These are phyloP conservation scores for Latrodectus elegans DNA, from an alignment of 2,888 invertebrate species.

Conservation along the genomic window DNA sequence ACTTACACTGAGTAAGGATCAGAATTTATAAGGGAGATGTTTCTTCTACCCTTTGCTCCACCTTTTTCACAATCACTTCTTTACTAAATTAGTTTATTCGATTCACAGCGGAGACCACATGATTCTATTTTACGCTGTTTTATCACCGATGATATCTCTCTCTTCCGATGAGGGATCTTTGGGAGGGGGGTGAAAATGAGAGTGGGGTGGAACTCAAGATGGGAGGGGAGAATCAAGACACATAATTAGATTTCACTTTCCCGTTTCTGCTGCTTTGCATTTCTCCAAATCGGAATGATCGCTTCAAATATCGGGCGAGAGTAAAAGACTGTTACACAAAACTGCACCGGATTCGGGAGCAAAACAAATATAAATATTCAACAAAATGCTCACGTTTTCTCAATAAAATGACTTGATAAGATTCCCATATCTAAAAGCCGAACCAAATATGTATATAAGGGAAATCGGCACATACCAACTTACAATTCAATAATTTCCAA, in stretches of 20 bases:
- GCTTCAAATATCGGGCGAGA: slow-evolving; percentile 8
- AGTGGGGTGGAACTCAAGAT: too few relatives aligned
- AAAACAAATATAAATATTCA: slow-evolving; percentile 8
- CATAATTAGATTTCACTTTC: slow-evolving; percentile 25
- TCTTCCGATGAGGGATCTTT: too few relatives aligned
- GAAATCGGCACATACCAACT: slow-evolving; percentile 46
- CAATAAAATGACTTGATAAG: slow-evolving; percentile 56
- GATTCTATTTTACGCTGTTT: too few relatives aligned
- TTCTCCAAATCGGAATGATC: slow-evolving; percentile 22
- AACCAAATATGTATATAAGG: slow-evolving; percentile 52
- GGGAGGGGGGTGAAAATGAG: not conserved
- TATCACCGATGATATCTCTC: not conserved
- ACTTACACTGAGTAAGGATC: too few relatives aligned
- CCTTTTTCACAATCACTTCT: too few relatives aligned
- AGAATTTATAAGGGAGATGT: too few relatives aligned
- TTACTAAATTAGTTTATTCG: too few relatives aligned
- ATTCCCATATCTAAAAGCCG: slow-evolving; percentile 41
- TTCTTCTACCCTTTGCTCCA: too few relatives aligned
- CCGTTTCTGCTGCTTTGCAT: not conserved
- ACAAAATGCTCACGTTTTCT: slow-evolving; percentile 28
- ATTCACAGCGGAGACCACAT: too few relatives aligned
- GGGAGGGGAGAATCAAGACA: not conserved
- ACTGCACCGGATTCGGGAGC: slow-evolving; percentile 22
- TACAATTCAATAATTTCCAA: slow-evolving; percentile 62
- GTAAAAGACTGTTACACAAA: slow-evolving; percentile 7